A percentile compares a stretch with the other conserved stretches of the same genome.
Evolutionary conservation across 2,113 vertebrate species (phyloP).

Genomic region (Nibea coibor): DNA sequence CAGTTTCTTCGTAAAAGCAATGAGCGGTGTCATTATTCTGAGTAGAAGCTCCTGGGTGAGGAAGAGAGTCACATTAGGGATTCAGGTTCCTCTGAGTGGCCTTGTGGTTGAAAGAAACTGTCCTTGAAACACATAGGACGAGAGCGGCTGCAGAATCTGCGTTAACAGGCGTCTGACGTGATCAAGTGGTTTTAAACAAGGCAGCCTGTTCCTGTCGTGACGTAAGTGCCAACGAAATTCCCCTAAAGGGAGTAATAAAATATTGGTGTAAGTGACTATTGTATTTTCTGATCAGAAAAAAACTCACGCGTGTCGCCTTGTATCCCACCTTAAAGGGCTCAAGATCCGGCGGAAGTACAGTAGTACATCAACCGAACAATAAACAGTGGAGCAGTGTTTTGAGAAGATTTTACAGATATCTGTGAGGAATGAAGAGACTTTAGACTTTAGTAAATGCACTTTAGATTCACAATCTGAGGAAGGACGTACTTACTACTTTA

Average conservation of each 20-base stretch:
- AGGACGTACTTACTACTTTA: not conserved
- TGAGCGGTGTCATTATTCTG: slow-evolving; percentile 28
- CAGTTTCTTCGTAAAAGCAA: slow-evolving; percentile 26
- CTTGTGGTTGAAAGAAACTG: slow-evolving; percentile 28
- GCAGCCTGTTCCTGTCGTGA: slow-evolving; percentile 30
- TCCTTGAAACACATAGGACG: slow-evolving; percentile 43
- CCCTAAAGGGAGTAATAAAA: slow-evolving; percentile 37
- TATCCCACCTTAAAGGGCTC: not conserved
- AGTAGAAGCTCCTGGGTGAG: slow-evolving; percentile 38
- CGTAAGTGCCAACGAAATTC: not conserved
- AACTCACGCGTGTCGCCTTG: not conserved
- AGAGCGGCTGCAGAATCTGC: not conserved
- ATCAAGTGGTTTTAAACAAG: slow-evolving; percentile 31
- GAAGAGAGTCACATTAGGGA: slow-evolving; percentile 44
- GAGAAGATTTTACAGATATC: too few relatives aligned
- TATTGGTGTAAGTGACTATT: slow-evolving; percentile 8
- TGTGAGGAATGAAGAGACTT: too few relatives aligned
- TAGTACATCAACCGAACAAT: too few relatives aligned
- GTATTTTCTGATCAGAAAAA: slow-evolving; percentile 5
- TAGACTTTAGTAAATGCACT: not conserved
- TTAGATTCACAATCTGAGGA: not conserved
- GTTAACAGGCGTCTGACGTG: slow-evolving; percentile 22
- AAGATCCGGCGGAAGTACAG: slow-evolving; percentile 5
- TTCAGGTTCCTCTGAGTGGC: slow-evolving; percentile 43
- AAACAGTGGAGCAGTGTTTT: too few relatives aligned